Conservation (phyloP, 1,140 invertebrate genomes). For the Lysiphlebus fabarum region DNA sequence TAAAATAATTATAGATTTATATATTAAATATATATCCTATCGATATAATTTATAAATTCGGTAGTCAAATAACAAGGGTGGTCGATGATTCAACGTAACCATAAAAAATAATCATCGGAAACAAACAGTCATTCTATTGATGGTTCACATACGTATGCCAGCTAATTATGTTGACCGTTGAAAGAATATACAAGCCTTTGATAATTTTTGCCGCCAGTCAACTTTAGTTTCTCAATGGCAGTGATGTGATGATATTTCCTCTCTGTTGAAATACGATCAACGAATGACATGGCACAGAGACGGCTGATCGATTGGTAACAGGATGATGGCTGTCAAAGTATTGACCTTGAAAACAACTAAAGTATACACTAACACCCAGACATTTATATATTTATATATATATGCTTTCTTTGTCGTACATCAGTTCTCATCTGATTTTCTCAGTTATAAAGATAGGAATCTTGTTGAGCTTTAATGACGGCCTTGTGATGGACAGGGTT, state of each 20-base stretch:
- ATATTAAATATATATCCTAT: too few species aligned
- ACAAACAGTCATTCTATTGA: too few species aligned
- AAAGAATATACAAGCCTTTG: background rate
- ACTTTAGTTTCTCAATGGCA: background rate
- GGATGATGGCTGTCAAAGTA: slow-evolving; percentile 42
- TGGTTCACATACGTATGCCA: background rate
- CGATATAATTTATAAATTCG: too few species aligned
- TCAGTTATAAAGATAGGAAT: slow-evolving; percentile 45
- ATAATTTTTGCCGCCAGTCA: slow-evolving; percentile 9
- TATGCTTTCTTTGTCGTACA: slow-evolving; percentile 17
- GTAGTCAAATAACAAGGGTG: too few species aligned
- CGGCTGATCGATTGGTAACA: slow-evolving; percentile 42
- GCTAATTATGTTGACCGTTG: slow-evolving; percentile 6
- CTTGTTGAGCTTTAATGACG: slow-evolving; percentile 45
- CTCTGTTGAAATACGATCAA: slow-evolving; percentile 1
- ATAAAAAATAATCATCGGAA: too few species aligned
- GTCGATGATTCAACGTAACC: too few species aligned
- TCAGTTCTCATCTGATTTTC: slow-evolving; percentile 24
- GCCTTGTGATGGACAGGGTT: slow-evolving; percentile 43
- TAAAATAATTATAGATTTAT: too few species aligned
- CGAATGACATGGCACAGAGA: background rate
- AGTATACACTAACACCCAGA: slow-evolving; percentile 6
- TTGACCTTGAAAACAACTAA: slow-evolving; percentile 34
- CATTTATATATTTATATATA: slow-evolving; percentile 2
- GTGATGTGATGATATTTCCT: slow-evolving; percentile 3